phyloP scores from a whole-genome alignment of 2,797 vertebrate species.

The Hafferia zeledoni region DNA sequence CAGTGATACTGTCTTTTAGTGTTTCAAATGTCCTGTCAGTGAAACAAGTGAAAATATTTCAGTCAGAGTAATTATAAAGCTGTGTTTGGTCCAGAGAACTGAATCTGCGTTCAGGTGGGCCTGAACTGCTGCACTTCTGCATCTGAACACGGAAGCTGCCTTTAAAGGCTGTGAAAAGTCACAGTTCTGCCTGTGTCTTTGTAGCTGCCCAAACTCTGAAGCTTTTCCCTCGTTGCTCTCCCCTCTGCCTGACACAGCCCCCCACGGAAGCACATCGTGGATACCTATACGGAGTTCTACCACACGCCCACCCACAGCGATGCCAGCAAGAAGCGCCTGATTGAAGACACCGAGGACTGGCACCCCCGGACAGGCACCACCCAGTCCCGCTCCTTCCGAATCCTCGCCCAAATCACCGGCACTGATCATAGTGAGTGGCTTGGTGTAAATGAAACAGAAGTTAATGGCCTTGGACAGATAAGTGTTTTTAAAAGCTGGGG shows the following conservation, averaged over 20 bases:
- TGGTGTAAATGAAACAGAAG: rapidly evolving
- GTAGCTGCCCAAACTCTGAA: not conserved
- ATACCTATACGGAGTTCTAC: slow-evolving; percentile 88
- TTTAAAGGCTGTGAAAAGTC: rapidly evolving
- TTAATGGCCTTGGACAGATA: rapidly evolving
- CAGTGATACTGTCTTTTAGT: not conserved
- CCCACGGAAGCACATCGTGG: slow-evolving; percentile 83
- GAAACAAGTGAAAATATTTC: not conserved
- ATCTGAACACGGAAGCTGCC: rapidly evolving
- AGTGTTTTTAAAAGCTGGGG: not conserved
- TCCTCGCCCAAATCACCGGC: slow-evolving; percentile 96
- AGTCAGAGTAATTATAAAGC: not conserved
- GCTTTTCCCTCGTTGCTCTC: not conserved
- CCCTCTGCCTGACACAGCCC: slow-evolving; percentile 61
- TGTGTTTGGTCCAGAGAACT: not conserved
- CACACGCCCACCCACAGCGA: slow-evolving; percentile 82
- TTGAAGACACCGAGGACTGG: slow-evolving; percentile 98
- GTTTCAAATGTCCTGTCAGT: not conserved
- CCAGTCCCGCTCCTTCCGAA: slow-evolving; percentile 96
- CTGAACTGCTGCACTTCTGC: not conserved
- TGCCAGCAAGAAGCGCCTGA: slow-evolving; percentile 93
- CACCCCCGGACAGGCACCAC: slow-evolving; percentile 87
- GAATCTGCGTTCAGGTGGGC: not conserved
- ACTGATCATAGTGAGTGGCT: slow-evolving; percentile 87
- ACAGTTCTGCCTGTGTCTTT: rapidly evolving